phyloP scores from a whole-genome alignment of 2,888 invertebrate species.

The Yponomeuta evonymella region DNA sequence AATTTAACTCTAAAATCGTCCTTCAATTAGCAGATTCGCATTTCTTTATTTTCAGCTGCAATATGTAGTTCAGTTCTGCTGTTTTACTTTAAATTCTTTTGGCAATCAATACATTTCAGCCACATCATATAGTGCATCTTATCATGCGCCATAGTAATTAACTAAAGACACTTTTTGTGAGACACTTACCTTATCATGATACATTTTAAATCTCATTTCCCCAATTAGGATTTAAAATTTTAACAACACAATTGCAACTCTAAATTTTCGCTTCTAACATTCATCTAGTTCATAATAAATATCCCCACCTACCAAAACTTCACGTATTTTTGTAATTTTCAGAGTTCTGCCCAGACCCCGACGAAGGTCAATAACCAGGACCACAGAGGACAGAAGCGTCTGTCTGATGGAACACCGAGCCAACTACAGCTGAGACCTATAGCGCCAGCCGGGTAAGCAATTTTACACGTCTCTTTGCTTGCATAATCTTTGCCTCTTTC shows the following conservation, averaged over 20 bases:
- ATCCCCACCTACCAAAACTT: too few relatives aligned
- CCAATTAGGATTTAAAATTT: too few relatives aligned
- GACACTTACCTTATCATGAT: too few relatives aligned
- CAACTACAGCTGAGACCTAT: constrained; percentile 65
- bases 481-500: neutral
- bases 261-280: neutral
- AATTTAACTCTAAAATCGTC: neutral
- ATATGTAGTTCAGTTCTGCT: neutral
- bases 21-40: neutral
- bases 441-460: constrained; percentile 64
- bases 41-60: neutral
- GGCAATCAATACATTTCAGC: too few relatives aligned
- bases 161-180: too few relatives aligned
- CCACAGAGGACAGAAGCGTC: constrained; percentile 57
- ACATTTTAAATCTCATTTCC: too few relatives aligned
- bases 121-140: too few relatives aligned
- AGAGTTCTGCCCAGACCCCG: constrained; percentile 52
- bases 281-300: neutral
- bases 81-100: neutral
- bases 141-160: too few relatives aligned
- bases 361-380: constrained; percentile 53
- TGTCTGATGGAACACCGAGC: constrained; percentile 66
- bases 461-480: neutral
- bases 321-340: constrained; percentile 19
- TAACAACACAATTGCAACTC: too few relatives aligned